phyloP scores from a whole-genome alignment of 1,140 invertebrate genomes.

The Drosophila bipectinata region DNA sequence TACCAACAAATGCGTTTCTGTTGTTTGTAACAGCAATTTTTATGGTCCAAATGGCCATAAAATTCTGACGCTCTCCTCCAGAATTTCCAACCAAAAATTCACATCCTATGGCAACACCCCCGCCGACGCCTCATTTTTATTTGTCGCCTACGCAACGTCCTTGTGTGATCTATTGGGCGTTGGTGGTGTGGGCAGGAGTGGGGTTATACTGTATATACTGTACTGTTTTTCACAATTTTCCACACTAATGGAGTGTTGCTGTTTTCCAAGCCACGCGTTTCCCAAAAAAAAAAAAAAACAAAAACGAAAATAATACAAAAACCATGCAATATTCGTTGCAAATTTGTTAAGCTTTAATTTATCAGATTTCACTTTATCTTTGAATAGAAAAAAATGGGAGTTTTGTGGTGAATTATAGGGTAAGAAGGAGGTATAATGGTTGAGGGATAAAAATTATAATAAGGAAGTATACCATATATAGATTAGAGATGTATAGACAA shows the following conservation, averaged over 20 bases:
- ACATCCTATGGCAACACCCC: too few relatives aligned
- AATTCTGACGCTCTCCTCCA: constrained; percentile 41
- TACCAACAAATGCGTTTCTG: constrained; percentile 72
- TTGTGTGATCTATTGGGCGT: constrained; percentile 45
- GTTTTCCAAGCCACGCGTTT: constrained; percentile 28
- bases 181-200: constrained; percentile 5
- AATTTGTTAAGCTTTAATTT: constrained; percentile 27
- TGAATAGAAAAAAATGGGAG: not conserved
- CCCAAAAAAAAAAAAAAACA: constrained; percentile 6
- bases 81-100: constrained; percentile 7
- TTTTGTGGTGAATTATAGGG: not conserved
- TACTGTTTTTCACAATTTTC: constrained; percentile 51
- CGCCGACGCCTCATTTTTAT: not conserved
- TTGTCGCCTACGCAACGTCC: constrained; percentile 56
- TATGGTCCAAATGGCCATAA: constrained; percentile 75
- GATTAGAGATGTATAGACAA: too few relatives aligned
- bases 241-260: constrained; percentile 70
- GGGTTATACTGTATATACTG: constrained; percentile 28
- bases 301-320: not conserved
- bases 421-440: too few relatives aligned
- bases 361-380: constrained; percentile 15
- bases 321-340: constrained; percentile 3
- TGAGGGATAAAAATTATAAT: too few relatives aligned
- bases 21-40: constrained; percentile 73
- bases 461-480: too few relatives aligned